Base-by-base conservation (phyloP, 1,140 invertebrate species). In the Conus betulinus region DNA sequence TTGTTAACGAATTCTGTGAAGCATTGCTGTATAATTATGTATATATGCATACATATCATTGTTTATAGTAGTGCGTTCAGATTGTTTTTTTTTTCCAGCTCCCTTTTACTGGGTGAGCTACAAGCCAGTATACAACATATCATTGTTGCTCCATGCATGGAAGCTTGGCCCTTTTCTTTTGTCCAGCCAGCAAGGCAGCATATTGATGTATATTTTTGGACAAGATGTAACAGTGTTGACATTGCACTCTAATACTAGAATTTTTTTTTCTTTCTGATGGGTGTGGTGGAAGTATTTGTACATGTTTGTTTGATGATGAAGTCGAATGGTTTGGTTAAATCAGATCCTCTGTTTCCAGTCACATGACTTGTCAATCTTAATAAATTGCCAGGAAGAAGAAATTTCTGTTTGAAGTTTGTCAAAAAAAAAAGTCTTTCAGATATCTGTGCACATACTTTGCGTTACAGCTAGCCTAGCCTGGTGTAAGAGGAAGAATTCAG, bases 141-240 rank as follows among this genome's bases (percentile, higher is more conserved):
- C 67, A 71, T 71, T 20, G 67, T 71, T 71, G 67, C 67, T 20
- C 23, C 20, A 6, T 71, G 20, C 23, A n/a, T 71, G 67, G 6
- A 23, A 20, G 23, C 20, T 20, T 23, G 13, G 13, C 13, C 67
- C 23, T 71, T 71, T 23, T 23, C 20, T 71, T 23, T 0, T 71
- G 67, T 71, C 67, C 67, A 23, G 67, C 67, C 67, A 71, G 67
- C 67, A 71, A 71, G 67, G 67, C 67, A 71, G 67, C 67, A 71
- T 13, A 23, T 71, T 71, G 11, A 17, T 20, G 67, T 71, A 5
- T 71, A 7, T 71, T 71, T 11, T 71, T 71, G 20, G 11, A 71
- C 60, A 23, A 71, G 23, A 20, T 71, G 67, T 71, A 71, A 23
- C 67, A 23, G 10, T 71, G 67, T 20, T 71, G 67, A 71, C 67